Conservation (phyloP, 2,888 invertebrate genomes). For the Incurvaria masculella region DNA sequence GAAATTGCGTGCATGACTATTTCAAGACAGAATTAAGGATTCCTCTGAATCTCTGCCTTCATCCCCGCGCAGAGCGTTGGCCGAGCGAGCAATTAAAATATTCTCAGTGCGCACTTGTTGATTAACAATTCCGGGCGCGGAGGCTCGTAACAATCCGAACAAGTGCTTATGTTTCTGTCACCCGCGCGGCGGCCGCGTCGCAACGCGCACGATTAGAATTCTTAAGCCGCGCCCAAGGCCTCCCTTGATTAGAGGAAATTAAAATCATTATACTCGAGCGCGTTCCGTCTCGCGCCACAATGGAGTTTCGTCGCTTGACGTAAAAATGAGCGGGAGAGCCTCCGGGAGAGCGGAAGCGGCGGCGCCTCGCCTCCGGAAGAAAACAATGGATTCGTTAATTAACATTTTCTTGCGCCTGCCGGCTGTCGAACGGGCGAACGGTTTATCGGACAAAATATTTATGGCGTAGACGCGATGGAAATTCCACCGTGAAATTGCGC, state of each 20-base stretch:
- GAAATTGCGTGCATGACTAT: no score
- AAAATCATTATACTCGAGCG: constrained; percentile 53
- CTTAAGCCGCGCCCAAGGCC: constrained; percentile 54
- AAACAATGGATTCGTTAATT: constrained; percentile 77
- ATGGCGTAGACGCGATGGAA: constrained; percentile 48
- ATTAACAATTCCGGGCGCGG: constrained; percentile 56
- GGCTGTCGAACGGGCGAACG: constrained; percentile 58
- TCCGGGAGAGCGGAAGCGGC: constrained; percentile 53
- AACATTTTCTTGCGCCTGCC: constrained; percentile 70
- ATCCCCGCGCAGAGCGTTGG: no score
- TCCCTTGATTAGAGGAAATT: constrained; percentile 55
- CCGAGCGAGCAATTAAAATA: background rate
- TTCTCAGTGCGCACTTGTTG: background rate
- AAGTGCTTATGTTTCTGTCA: constrained; percentile 57
- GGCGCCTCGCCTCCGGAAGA: constrained; percentile 58
- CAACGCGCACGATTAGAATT: constrained; percentile 46
- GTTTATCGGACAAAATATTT: constrained; percentile 59
- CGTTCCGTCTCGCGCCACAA: constrained; percentile 39
- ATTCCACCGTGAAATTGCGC: constrained; percentile 44
- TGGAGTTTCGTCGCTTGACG: constrained; percentile 39
- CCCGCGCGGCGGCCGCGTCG: constrained; percentile 20
- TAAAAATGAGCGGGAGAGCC: constrained; percentile 53
- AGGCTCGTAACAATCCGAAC: constrained; percentile 52
- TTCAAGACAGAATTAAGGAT: no score
- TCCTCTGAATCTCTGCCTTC: no score